Evolutionary conservation across 2,888 invertebrate species (phyloP).

Genomic region (Ennomos erosarius): DNA sequence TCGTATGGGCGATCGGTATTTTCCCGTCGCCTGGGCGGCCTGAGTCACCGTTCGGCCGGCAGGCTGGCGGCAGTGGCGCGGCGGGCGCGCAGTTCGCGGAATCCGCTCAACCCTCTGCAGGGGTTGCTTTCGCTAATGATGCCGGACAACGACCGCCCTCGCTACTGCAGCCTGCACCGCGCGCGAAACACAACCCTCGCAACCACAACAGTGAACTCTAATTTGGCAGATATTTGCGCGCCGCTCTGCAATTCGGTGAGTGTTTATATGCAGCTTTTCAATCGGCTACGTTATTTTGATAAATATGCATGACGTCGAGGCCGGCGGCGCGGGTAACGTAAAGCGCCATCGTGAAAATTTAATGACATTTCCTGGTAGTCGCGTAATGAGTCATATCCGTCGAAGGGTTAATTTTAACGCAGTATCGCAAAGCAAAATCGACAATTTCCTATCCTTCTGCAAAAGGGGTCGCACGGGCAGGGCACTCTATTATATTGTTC

Average conservation of each 20-base stretch:
- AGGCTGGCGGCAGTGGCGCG: conserved; percentile 15
- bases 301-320: conserved; percentile 84
- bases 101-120: conserved; percentile 70
- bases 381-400: conserved; percentile 82
- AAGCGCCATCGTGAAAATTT: conserved; percentile 84
- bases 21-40: conserved; percentile 63
- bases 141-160: conserved; percentile 69
- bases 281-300: conserved; percentile 84
- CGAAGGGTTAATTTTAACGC: conserved; percentile 80
- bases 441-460: conserved; percentile 63
- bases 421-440: conserved; percentile 72
- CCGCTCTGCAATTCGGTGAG: conserved; percentile 74
- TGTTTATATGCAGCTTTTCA: conserved; percentile 84
- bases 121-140: conserved; percentile 79
- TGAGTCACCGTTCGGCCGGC: conserved; percentile 64
- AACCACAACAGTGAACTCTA: conserved; percentile 73
- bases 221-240: conserved; percentile 59
- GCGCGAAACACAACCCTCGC: conserved; percentile 75
- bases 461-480: conserved; percentile 48
- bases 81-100: conserved; percentile 62
- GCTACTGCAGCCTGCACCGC: conserved; percentile 62
- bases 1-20: conserved; percentile 71
- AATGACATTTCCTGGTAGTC: conserved; percentile 82
- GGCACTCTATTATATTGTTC: conserved; percentile 47
- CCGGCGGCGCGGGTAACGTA: conserved; percentile 75